Evolutionary conservation across 2,888 invertebrate genomes (phyloP).

Genomic region (Aporophyla lueneburgensis): DNA sequence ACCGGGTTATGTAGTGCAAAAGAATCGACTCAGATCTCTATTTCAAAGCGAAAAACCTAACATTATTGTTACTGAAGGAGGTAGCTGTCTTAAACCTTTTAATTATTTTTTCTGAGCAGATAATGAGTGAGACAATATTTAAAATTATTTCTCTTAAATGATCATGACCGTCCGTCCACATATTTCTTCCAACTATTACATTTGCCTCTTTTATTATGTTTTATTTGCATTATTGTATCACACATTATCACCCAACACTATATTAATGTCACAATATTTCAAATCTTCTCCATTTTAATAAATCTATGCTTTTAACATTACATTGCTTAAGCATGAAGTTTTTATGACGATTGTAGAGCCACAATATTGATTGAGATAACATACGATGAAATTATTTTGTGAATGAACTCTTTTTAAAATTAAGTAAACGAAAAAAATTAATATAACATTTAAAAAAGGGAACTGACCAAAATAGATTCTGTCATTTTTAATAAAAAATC

Average conservation of each 20-base stretch:
- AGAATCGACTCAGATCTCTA: constrained; percentile 83
- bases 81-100: constrained; percentile 75
- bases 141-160: not conserved
- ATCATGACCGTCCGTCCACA: not conserved
- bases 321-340: constrained; percentile 60
- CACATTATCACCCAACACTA: constrained; percentile 63
- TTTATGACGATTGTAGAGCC: constrained; percentile 5
- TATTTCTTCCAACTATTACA: not conserved
- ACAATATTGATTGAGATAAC: not conserved
- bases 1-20: constrained; percentile 81
- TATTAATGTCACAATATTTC: constrained; percentile 53
- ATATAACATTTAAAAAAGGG: not conserved
- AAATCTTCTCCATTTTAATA: constrained; percentile 44
- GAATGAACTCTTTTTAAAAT: not conserved
- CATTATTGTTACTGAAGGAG: constrained; percentile 90
- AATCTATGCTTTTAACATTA: constrained; percentile 45
- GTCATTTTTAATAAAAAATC: not conserved
- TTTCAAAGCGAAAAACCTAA: constrained; percentile 88
- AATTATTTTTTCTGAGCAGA: constrained; percentile 9
- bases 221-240: constrained; percentile 59
- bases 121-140: constrained; percentile 62
- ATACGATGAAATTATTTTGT: constrained; percentile 9
- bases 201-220: constrained; percentile 21
- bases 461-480: not conserved
- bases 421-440: not conserved